Conservation (phyloP, 1,140 invertebrate species). For the Heliconius hewitsoni region DNA sequence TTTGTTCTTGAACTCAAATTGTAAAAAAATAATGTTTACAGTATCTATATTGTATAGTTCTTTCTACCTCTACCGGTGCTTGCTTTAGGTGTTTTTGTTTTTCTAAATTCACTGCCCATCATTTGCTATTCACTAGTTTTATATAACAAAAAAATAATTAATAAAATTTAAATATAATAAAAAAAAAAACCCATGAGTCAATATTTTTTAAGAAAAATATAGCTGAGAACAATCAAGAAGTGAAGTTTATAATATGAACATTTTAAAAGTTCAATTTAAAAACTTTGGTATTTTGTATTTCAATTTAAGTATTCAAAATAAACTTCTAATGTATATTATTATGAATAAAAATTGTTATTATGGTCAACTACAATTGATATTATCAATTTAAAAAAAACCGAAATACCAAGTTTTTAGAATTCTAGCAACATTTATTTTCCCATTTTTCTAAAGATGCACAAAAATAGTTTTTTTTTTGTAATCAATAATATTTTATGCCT, state of each 20-base stretch:
- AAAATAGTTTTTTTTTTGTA: neutral
- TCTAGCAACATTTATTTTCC: neutral
- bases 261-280: too few species aligned
- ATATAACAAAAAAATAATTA: neutral
- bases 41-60: slow-evolving; percentile 36
- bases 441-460: neutral
- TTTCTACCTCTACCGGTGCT: slow-evolving; percentile 73
- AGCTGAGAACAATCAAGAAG: too few species aligned
- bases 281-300: too few species aligned
- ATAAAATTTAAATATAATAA: neutral
- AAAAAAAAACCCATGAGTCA: neutral
- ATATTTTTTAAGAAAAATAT: slow-evolving; percentile 3
- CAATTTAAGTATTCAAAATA: too few species aligned
- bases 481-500: too few species aligned
- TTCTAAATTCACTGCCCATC: slow-evolving; percentile 27
- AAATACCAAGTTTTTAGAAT: neutral
- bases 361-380: neutral
- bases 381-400: too few species aligned
- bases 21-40: slow-evolving; percentile 27
- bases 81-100: slow-evolving; percentile 54
- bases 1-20: slow-evolving; percentile 29
- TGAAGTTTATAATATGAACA: too few species aligned
- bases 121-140: slow-evolving; percentile 4
- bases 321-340: too few species aligned
- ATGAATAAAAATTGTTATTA: too few species aligned